Evolutionary conservation across 1,140 invertebrate genomes (phyloP).

Genomic region (Streblospio benedicti): DNA sequence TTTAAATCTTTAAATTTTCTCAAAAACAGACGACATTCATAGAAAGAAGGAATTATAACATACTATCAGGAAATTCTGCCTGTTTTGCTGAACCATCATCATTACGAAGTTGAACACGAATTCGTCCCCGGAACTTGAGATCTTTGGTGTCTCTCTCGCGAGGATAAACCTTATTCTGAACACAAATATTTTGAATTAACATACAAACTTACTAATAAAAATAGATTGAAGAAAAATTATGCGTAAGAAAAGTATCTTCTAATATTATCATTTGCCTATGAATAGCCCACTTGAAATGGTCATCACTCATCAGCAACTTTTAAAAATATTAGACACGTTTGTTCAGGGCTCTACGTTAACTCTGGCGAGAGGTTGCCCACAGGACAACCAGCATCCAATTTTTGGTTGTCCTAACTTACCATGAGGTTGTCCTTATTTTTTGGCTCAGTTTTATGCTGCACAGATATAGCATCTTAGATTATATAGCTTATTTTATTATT

Average conservation of each 20-base stretch:
- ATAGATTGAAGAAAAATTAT: not conserved
- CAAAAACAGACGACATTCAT: not conserved
- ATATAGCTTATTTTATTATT: too few species aligned
- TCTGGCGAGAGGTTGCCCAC: too few species aligned
- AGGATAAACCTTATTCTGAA: constrained; percentile 79
- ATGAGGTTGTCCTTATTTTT: too few species aligned
- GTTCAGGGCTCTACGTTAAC: too few species aligned
- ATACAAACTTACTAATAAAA: not conserved
- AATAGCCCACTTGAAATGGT: constrained; percentile 6
- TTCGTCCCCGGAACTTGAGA: constrained; percentile 68
- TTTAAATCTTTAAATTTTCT: too few species aligned
- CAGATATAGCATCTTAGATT: too few species aligned
- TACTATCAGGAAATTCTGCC: constrained; percentile 62
- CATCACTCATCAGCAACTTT: too few species aligned
- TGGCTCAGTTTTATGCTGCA: too few species aligned
- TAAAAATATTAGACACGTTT: too few species aligned
- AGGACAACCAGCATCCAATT: too few species aligned
- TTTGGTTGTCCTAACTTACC: too few species aligned
- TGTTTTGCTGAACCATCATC: constrained; percentile 75
- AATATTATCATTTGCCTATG: not conserved
- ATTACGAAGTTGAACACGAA: constrained; percentile 84
- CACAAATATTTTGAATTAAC: too few species aligned
- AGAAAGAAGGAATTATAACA: constrained; percentile 26
- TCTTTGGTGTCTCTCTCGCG: constrained; percentile 79
- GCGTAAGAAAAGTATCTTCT: not conserved